Percentiles rank a stretch among this genome's conserved stretches.
Conservation (phyloP, 2,888 invertebrate genomes). For the Neocrepidodera transversa region DNA sequence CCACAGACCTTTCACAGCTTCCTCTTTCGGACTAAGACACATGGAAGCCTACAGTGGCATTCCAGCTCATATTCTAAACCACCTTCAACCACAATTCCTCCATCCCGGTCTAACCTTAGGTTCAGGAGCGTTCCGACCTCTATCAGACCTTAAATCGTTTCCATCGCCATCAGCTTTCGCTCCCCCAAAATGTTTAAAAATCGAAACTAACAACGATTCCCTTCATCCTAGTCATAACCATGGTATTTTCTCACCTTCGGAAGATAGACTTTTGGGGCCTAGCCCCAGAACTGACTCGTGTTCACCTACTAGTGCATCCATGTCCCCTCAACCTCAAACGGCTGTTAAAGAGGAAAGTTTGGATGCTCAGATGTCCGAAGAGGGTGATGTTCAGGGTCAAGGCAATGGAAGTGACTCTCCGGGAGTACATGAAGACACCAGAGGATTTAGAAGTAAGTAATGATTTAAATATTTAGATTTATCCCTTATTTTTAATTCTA, state of each 20-base stretch:
- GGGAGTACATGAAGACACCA: slow-evolving; percentile 58
- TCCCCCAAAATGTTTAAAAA: slow-evolving; percentile 72
- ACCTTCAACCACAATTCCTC: slow-evolving; percentile 75
- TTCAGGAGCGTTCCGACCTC: slow-evolving; percentile 67
- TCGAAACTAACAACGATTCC: slow-evolving; percentile 59
- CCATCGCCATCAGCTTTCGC: slow-evolving; percentile 71
- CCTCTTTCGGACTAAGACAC: slow-evolving; percentile 63
- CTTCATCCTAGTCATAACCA: slow-evolving; percentile 53
- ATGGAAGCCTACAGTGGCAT: slow-evolving; percentile 69
- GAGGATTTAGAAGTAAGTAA: slow-evolving; percentile 69
- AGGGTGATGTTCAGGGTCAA: slow-evolving; percentile 62
- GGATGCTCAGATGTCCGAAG: slow-evolving; percentile 67
- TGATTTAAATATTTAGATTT: not conserved
- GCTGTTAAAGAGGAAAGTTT: slow-evolving; percentile 64
- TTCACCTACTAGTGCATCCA: slow-evolving; percentile 68
- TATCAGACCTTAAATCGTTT: slow-evolving; percentile 65
- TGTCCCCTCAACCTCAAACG: slow-evolving; percentile 60
- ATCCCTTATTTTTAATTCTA: too few species aligned
- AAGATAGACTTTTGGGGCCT: slow-evolving; percentile 58
- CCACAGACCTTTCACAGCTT: slow-evolving; percentile 70
- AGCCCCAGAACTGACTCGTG: slow-evolving; percentile 67
- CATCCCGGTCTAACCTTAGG: slow-evolving; percentile 71
- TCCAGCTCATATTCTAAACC: slow-evolving; percentile 72
- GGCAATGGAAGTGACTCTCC: slow-evolving; percentile 56
- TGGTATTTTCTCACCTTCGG: slow-evolving; percentile 58